Evolutionary conservation across 2,797 vertebrate genomes (phyloP).

Genomic region (Strix occidentalis): DNA sequence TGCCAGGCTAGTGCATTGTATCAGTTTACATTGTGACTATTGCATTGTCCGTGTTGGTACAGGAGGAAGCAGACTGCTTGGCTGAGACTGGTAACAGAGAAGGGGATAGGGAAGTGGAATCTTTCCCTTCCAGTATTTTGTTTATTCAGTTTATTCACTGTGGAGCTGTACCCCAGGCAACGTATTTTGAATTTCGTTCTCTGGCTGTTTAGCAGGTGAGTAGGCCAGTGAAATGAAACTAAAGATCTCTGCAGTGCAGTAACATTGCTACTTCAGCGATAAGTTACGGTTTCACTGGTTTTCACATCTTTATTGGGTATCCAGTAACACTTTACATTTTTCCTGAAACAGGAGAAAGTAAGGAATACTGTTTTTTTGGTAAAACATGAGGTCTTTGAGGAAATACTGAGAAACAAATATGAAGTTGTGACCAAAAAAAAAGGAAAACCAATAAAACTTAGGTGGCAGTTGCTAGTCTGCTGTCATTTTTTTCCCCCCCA

Average conservation of each 20-base stretch:
- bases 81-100: neutral
- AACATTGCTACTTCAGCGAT: neutral
- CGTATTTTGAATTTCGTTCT: neutral
- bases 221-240: neutral
- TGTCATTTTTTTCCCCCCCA: neutral
- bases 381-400: neutral
- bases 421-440: neutral
- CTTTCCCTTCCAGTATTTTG: neutral
- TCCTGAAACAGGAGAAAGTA: neutral
- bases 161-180: neutral
- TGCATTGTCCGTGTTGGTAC: accelerated
- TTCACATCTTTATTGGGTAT: neutral
- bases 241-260: neutral
- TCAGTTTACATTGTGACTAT: neutral
- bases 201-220: neutral
- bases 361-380: neutral
- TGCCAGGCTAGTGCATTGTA: neutral
- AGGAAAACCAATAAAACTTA: neutral
- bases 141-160: neutral
- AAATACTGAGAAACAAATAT: neutral
- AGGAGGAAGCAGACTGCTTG: neutral
- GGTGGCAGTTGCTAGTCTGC: neutral
- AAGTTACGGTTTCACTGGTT: neutral
- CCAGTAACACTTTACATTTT: neutral
- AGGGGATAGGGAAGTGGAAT: neutral